These are phyloP conservation scores for Scytalopus superciliaris DNA, from an alignment of 2,113 vertebrate genomes.

Conservation along the genomic window DNA sequence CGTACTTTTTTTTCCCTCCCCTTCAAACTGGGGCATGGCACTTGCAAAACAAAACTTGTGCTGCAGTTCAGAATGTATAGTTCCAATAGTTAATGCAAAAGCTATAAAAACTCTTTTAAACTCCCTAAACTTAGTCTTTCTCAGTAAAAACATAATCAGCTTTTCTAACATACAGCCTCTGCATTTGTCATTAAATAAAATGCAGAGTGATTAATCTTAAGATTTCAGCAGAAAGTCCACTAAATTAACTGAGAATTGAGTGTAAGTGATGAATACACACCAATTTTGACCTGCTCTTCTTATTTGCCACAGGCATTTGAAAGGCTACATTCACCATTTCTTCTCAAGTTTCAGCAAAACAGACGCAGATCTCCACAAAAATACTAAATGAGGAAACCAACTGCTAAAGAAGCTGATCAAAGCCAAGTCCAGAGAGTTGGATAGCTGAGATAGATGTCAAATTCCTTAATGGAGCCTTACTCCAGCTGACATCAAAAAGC, in stretches of 20 bases:
- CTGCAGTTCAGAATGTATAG: neutral
- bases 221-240: neutral
- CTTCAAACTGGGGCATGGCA: neutral
- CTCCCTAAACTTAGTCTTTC: neutral
- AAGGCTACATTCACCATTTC: neutral
- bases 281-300: neutral
- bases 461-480: neutral
- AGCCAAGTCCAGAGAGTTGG: neutral
- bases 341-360: neutral
- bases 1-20: neutral
- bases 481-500: neutral
- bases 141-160: neutral
- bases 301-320: neutral
- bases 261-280: neutral
- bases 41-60: neutral
- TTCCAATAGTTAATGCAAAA: neutral
- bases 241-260: neutral
- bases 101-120: neutral
- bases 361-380: neutral
- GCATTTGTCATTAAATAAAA: neutral
- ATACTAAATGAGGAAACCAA: neutral
- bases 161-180: neutral
- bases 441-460: neutral
- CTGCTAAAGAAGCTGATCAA: neutral
- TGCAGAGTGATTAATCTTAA: neutral